phyloP scores from a whole-genome alignment of 2,888 invertebrate species.

The Metellina segmentata region DNA sequence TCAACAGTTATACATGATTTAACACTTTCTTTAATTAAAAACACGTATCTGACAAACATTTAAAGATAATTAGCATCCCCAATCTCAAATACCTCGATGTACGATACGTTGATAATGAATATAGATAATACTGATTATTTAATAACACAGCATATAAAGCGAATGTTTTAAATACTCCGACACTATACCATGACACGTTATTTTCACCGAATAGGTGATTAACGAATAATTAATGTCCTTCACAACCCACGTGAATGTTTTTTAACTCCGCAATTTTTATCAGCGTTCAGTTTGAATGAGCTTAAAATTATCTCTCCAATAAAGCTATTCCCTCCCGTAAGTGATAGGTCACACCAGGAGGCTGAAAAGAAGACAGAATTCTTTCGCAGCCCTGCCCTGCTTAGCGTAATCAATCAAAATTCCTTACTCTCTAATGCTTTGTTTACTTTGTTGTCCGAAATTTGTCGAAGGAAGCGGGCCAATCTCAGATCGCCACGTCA shows the following conservation, averaged over 20 bases:
- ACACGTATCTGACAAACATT: no score
- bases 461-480: background rate
- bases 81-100: no score
- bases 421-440: background rate
- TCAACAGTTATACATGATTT: no score
- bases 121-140: no score
- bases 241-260: background rate
- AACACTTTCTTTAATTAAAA: no score
- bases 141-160: no score
- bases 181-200: background rate
- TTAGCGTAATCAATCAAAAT: background rate
- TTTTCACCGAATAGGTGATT: background rate
- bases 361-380: background rate
- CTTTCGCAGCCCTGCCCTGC: background rate
- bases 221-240: background rate
- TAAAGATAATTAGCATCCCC: no score
- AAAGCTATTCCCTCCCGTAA: background rate
- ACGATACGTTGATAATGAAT: no score
- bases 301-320: background rate
- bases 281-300: background rate
- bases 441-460: slow-evolving; percentile 1
- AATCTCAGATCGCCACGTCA: background rate
- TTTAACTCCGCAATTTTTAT: background rate
- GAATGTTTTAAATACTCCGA: no score
- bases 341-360: background rate